phyloP scores from a whole-genome alignment of 2,113 vertebrate species.

The Eptesicus fuscus region DNA sequence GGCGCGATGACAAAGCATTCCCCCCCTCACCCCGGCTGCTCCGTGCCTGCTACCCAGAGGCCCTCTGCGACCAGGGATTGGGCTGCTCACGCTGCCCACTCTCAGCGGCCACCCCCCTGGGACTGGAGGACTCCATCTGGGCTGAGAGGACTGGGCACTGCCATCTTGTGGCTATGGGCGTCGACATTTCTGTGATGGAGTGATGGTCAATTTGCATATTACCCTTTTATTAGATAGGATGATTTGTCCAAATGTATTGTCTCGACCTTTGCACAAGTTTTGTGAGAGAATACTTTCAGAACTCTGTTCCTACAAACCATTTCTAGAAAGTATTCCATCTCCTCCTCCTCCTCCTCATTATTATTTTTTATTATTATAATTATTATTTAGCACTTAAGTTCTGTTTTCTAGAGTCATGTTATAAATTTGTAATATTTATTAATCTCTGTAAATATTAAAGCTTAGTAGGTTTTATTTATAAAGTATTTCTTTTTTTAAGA shows the following conservation, averaged over 20 bases:
- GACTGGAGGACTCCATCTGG: too few species aligned
- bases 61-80: too few species aligned
- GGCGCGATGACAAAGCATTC: too few species aligned
- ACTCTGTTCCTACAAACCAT: neutral
- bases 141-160: too few species aligned
- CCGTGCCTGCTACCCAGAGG: too few species aligned
- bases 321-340: neutral
- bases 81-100: too few species aligned
- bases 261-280: neutral
- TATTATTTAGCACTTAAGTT: neutral
- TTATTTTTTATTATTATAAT: neutral
- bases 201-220: too few species aligned
- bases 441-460: neutral
- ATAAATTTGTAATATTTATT: constrained; percentile 5
- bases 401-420: neutral
- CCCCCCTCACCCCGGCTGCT: too few species aligned
- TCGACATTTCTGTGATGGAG: too few species aligned
- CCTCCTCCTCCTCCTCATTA: neutral
- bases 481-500: constrained; percentile 10
- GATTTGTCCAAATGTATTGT: neutral
- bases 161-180: too few species aligned
- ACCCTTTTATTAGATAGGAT: neutral
- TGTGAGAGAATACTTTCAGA: neutral
- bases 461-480: constrained; percentile 22
- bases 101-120: too few species aligned